Evolutionary conservation across 2,113 vertebrate genomes (phyloP), one percentile per base, ranked within the genome.

Genomic region (Sinocyclocheilus maitianheensis): DNA sequence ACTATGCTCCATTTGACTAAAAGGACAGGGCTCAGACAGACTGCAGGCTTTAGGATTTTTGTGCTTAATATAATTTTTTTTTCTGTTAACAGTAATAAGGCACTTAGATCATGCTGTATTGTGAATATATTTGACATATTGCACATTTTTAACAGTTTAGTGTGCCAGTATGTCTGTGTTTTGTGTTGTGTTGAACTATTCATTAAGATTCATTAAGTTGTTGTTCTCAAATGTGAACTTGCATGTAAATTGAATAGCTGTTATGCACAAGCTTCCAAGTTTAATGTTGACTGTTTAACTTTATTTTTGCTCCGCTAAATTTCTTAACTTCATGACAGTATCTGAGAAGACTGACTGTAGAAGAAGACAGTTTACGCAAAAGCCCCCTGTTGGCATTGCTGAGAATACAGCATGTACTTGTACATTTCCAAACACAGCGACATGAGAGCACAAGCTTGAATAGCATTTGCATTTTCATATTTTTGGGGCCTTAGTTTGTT

Each of bases 1-100:
- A 34, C 30, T 91, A 94, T 87, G 93, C 92, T 91, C 90, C 90
- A 92, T 94, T 94, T 93, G 88, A 90, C 92, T 93, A 91, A 93
- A 88, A 88, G 93, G 92, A 93, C 86, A 91, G n/a, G n/a, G n/a
- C n/a, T 77, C 11, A 22, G 76, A 75, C 22, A 77, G 76, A 48
- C 13, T 83, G 43, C 74, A 53, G 53, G 82, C 82, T 91, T 88
- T 82, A 46, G 9, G 9, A 18, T 20, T 34, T 71, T 16, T 40
- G 18, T 3, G 9, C 67, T 67, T 65, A 65, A 65, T 65, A 30
- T 67, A 67, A 30, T 11, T n/a, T 10, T 8, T 62, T 43, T 14
- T 20, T 40, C 43, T 46, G 4, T 72, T 40, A 11, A 40, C 20
- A 43, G 18, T 9, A 20, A 43, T 22, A 34, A 34, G 13, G 1